Evolutionary conservation across 1,140 invertebrate genomes (phyloP).

Genomic region (Bombus soroeensis): DNA sequence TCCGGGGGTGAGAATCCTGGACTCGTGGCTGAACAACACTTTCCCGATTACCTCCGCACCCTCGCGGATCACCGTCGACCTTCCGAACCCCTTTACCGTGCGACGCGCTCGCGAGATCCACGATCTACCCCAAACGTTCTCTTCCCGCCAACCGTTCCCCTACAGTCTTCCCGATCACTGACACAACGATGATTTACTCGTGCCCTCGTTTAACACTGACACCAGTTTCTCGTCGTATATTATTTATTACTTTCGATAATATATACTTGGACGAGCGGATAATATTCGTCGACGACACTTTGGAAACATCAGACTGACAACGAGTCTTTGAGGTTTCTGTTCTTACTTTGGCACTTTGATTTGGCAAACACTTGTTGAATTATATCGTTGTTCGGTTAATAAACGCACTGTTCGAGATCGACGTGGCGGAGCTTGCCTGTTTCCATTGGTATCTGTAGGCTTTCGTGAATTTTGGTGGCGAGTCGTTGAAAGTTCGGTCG

Average conservation of each 20-base stretch:
- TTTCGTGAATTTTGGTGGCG: not conserved
- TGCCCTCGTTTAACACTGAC: not conserved
- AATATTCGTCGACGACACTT: not conserved
- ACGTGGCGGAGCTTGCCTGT: not conserved
- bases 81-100: not conserved
- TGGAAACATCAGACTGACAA: not conserved
- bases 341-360: not conserved
- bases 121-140: constrained; percentile 2
- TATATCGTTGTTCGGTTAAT: not conserved
- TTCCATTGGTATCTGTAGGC: not conserved
- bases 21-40: constrained; percentile 82
- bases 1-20: constrained; percentile 82
- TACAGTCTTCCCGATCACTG: constrained; percentile 13
- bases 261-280: too few relatives aligned
- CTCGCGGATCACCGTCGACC: constrained; percentile 70
- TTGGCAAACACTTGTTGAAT: not conserved
- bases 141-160: not conserved
- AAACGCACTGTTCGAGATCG: not conserved
- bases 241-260: not conserved
- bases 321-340: not conserved
- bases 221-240: not conserved
- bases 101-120: constrained; percentile 8
- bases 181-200: not conserved
- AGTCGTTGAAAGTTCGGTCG: not conserved
- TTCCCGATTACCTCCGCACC: constrained; percentile 76